Evolutionary conservation across 2,797 vertebrate species (phyloP), one percentile per base, ranked within the genome.

Genomic region (Schizothorax lantsangensis): DNA sequence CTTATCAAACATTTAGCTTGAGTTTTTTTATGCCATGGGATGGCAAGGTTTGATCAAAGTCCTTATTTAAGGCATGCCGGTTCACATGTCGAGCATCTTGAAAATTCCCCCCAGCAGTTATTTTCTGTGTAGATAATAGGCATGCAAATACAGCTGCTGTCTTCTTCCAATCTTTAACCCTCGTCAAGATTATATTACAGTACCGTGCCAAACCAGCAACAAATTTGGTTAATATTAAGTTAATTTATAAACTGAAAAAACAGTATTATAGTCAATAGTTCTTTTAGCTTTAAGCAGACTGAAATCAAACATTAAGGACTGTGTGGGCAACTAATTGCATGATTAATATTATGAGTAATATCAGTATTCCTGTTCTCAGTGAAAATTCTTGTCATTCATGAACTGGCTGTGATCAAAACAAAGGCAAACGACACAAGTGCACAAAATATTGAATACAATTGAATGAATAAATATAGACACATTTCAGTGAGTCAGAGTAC

Each of bases 31-130:
- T 21, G 33, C 30, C 33, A 38, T 57, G 30, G 10, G 17, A 78
- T 38, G 47, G 47, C 73, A 36, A 52, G 6, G 40, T 66, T 81
- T 81, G 79, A 66, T 81, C 26, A 81, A 66, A 81, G 59, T 66
- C 40, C 17, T 5, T 78, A 54, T 64, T 33, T 47, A 19, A 49
- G 17, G 2, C 30, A 78, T 38, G 74, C 3, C 1, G 6, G 10
- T 38, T 57, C 5, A 36, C 3, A 12, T 78, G 30, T 52, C 2
- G 9, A n/a, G 0, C 17, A 43, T 7, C 72, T 47, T 47, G n/a
- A n/a, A n/a, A 40, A 40, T 71, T 8, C 0, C 23, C 54, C n/a
- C 15, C 0, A 2, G n/a, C 4, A 8, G 6, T n/a, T 79, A 1
- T 40, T 79, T 59, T 79, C 21, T 57, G 40, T 59, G 52, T 43